phyloP scores from a whole-genome alignment of 2,888 invertebrate genomes.

The Thymelicus sylvestris region DNA sequence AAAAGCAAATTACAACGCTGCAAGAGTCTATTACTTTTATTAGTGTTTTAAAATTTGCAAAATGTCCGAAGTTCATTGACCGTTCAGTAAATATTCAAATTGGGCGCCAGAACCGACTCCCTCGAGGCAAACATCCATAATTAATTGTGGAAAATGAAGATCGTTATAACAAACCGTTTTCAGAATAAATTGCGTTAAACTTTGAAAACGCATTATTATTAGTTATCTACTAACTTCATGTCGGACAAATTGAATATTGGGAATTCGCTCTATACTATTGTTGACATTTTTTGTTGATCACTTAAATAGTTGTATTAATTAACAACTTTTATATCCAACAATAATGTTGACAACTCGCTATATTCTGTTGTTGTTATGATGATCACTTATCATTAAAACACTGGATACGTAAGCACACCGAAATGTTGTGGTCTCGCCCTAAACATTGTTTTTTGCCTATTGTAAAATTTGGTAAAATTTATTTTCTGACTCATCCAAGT shows the following conservation, averaged over 20 bases:
- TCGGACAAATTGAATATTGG: constrained; percentile 7
- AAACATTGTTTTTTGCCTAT: no score
- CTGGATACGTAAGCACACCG: no score
- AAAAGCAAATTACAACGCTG: neutral
- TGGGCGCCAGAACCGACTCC: constrained; percentile 6
- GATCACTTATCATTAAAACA: no score
- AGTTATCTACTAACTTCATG: constrained; percentile 6
- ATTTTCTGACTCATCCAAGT: no score
- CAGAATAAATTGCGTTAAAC: constrained; percentile 2
- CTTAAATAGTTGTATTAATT: no score
- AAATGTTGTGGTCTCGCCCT: no score
- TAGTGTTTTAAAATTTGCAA: constrained; percentile 5
- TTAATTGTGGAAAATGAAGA: constrained; percentile 15
- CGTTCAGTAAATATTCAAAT: constrained; percentile 3
- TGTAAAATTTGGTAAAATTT: no score
- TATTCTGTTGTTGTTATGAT: no score
- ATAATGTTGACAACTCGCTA: no score
- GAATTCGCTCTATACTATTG: neutral
- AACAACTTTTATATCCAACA: no score
- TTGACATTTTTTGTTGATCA: neutral
- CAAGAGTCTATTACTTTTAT: neutral
- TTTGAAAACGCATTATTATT: constrained; percentile 13
- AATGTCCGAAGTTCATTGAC: constrained; percentile 16
- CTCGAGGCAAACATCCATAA: constrained; percentile 14
- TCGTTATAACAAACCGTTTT: constrained; percentile 9